These are phyloP conservation scores for Portevinia maculata DNA, from an alignment of 2,888 invertebrate genomes.

Conservation along the genomic window DNA sequence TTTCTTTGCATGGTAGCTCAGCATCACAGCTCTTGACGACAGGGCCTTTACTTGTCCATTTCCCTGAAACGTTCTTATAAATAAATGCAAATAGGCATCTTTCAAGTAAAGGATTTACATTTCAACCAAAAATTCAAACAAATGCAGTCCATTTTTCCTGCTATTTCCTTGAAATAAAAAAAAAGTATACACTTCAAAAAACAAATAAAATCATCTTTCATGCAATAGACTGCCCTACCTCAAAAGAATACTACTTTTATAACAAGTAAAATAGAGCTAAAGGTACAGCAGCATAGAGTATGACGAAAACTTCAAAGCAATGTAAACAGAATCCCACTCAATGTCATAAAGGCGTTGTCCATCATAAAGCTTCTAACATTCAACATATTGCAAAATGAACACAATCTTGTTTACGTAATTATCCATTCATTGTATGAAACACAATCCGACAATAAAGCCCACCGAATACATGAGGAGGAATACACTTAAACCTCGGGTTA, in stretches of 20 bases:
- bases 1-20: no score
- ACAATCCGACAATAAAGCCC: slow-evolving; percentile 9
- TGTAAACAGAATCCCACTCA: neutral
- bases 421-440: slow-evolving; percentile 5
- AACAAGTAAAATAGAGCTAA: neutral
- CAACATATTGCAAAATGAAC: slow-evolving; percentile 14
- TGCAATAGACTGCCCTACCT: neutral
- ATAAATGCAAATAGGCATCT: no score
- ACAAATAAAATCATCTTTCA: no score
- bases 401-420: neutral
- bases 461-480: neutral
- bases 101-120: no score
- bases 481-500: slow-evolving; percentile 20
- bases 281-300: neutral
- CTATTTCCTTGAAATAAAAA: no score
- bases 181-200: no score
- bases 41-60: no score
- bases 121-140: no score
- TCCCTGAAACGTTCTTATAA: no score
- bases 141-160: no score
- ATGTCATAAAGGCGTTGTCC: slow-evolving; percentile 33
- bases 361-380: slow-evolving; percentile 11
- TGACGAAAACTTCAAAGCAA: neutral
- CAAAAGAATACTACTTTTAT: neutral
- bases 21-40: no score